Evolutionary conservation across 2,888 invertebrate genomes (phyloP).

Genomic region (Drosophila cognata): DNA sequence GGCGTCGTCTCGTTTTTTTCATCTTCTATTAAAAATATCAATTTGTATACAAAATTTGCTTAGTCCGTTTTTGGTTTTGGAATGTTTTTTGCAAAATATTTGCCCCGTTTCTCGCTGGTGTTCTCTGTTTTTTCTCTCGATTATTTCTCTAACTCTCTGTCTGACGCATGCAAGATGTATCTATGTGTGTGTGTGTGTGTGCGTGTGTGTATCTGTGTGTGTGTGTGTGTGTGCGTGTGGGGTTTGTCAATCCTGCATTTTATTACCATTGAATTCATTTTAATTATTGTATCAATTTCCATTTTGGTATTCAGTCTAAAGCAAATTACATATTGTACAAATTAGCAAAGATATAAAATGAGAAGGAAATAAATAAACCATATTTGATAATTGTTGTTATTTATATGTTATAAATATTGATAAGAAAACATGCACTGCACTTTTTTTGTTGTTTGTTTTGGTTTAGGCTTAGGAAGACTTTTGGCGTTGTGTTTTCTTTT

Average conservation of each 20-base stretch:
- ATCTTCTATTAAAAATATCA: constrained; percentile 16
- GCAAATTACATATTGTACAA: constrained; percentile 55
- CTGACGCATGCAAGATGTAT: constrained; percentile 20
- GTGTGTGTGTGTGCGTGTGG: constrained; percentile 14
- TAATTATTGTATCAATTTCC: constrained; percentile 55
- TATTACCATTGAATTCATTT: constrained; percentile 26
- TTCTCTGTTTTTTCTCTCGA: background rate
- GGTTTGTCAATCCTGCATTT: constrained; percentile 43
- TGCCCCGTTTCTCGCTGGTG: constrained; percentile 18
- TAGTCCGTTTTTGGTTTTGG: constrained; percentile 38
- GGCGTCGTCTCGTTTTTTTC: constrained; percentile 22
- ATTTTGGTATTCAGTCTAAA: constrained; percentile 68
- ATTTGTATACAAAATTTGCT: constrained; percentile 22
- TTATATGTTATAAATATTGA: constrained; percentile 21
- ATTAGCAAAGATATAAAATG: constrained; percentile 22
- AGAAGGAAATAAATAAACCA: constrained; percentile 12
- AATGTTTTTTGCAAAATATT: constrained; percentile 63
- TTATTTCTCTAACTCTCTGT: constrained; percentile 10
- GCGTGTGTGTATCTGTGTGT: constrained; percentile 3
- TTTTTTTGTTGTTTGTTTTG: constrained; percentile 43
- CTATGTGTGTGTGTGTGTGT: constrained; percentile 13
- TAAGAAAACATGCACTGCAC: constrained; percentile 49
- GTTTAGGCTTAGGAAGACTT: constrained; percentile 80
- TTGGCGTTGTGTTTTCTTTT: constrained; percentile 78
- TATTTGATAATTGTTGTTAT: constrained; percentile 23